Conservation (phyloP, 2,888 invertebrate genomes). For the Busseola fusca region DNA sequence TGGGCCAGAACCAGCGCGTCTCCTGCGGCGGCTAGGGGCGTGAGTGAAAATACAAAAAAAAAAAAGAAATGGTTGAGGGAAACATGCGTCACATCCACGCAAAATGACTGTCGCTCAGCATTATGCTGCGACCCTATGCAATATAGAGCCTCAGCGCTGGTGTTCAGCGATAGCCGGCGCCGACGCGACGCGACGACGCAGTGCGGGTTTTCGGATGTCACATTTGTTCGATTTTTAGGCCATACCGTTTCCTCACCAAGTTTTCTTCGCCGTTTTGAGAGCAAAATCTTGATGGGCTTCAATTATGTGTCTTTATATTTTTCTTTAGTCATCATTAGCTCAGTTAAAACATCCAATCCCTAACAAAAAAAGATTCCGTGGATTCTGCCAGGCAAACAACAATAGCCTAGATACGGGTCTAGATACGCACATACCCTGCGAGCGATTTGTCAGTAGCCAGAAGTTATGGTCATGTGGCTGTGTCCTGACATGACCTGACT, state of each 20-base stretch:
- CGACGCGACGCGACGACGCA: background rate
- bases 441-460: constrained; percentile 44
- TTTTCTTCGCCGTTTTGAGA: background rate
- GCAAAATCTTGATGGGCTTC: background rate
- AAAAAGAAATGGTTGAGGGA: too few relatives aligned
- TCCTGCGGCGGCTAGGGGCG: too few relatives aligned
- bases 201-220: too few relatives aligned
- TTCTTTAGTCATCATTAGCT: background rate
- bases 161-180: too few relatives aligned
- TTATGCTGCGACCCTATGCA: too few relatives aligned
- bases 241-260: too few relatives aligned
- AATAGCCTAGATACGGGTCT: constrained; percentile 2
- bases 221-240: background rate
- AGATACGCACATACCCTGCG: constrained; percentile 12
- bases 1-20: too few relatives aligned
- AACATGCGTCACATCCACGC: too few relatives aligned
- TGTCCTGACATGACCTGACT: constrained; percentile 41
- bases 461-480: constrained; percentile 46
- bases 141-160: too few relatives aligned
- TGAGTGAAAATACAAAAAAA: too few relatives aligned
- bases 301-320: background rate
- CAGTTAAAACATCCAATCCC: background rate
- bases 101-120: too few relatives aligned
- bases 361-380: background rate
- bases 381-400: background rate